Percentiles rank a stretch among this genome's conserved stretches.
Conservation (phyloP, 2,888 invertebrate species). For the Tethea ocularis region DNA sequence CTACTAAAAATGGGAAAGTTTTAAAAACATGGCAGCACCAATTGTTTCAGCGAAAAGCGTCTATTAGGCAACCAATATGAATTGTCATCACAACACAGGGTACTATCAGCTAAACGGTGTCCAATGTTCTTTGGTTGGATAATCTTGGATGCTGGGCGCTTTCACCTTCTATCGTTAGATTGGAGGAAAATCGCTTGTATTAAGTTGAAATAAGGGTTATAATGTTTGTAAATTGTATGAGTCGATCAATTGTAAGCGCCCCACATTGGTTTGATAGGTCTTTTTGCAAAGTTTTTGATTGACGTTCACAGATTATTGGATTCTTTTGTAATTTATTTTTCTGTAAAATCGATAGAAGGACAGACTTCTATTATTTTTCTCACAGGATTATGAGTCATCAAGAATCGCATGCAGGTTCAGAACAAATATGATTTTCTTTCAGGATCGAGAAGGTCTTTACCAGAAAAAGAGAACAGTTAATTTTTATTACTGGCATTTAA, state of each 20-base stretch:
- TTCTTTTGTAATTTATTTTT: slow-evolving; percentile 16
- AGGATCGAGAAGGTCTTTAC: too few species aligned
- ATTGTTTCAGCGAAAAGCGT: slow-evolving; percentile 27
- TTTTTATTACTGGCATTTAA: too few species aligned
- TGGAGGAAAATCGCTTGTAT: slow-evolving; percentile 12
- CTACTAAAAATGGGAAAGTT: background rate
- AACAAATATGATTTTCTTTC: too few species aligned
- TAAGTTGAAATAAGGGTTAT: background rate
- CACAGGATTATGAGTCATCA: too few species aligned
- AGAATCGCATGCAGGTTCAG: too few species aligned
- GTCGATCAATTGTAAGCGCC: background rate
- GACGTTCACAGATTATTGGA: slow-evolving; percentile 7
- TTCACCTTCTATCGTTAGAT: background rate
- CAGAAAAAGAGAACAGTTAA: too few species aligned
- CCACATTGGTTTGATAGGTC: slow-evolving; percentile 9
- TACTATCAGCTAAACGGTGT: slow-evolving; percentile 24
- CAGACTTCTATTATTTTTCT: background rate
- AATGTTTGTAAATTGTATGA: background rate
- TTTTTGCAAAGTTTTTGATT: slow-evolving; percentile 19
- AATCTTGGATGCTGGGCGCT: slow-evolving; percentile 40
- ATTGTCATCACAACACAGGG: slow-evolving; percentile 37
- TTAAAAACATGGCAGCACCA: slow-evolving; percentile 27
- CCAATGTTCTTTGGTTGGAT: slow-evolving; percentile 38
- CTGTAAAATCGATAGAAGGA: slow-evolving; percentile 1
- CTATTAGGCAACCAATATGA: slow-evolving; percentile 46